Base-by-base conservation (phyloP, 53 echinoderm and acorn worm species). In the Henricia sp. region DNA sequence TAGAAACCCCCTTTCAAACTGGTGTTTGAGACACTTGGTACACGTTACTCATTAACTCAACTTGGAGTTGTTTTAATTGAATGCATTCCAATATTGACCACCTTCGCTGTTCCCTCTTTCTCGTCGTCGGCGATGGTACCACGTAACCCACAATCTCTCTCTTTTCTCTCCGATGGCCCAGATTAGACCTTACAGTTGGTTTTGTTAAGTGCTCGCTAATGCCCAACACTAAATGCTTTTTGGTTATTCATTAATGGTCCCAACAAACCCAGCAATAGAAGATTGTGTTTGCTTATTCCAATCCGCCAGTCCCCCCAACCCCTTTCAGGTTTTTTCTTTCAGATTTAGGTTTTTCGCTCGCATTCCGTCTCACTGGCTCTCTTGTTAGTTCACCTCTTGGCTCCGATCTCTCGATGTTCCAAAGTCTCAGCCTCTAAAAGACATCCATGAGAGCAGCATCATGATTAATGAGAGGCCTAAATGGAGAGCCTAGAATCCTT, bases 181-280 rank as follows among this genome's bases (percentile, higher is more conserved):
- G 58, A 70, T 48, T 76, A 76, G 56, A 39, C 76, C 76, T n/a
- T 58, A 58, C 76, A 76, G 76, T 76, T 80, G 48, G 64, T 80
- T 80, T 80, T 64, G 80, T 80, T 80, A 80, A 80, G 80, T 80
- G 80, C 80, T 65, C 48, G 38, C 64, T 64, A 64, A 80, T 63
- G 52, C 46, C 29, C 64, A 63, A 80, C 62, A 33, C 50, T 80
- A 63, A 80, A 62, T 80, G 80, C 44, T 77, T 80, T 63, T 44
- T 25, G 80, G 80, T 80, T 64, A 80, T 23, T 80, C 63, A 80
- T 80, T 80, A 24, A 80, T 23, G 64, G 77, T 38, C 44, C 48
- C 58, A 58, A 28, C 59, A 59, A 39, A 29, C 56, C 73, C 73
- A 20, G 54, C 52, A 54, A 73, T 21, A 11, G 73, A 17, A 36